These are phyloP conservation scores for Cyphomyrus plagiostoma DNA, from an alignment of 2,113 vertebrate species.

Conservation along the genomic window DNA sequence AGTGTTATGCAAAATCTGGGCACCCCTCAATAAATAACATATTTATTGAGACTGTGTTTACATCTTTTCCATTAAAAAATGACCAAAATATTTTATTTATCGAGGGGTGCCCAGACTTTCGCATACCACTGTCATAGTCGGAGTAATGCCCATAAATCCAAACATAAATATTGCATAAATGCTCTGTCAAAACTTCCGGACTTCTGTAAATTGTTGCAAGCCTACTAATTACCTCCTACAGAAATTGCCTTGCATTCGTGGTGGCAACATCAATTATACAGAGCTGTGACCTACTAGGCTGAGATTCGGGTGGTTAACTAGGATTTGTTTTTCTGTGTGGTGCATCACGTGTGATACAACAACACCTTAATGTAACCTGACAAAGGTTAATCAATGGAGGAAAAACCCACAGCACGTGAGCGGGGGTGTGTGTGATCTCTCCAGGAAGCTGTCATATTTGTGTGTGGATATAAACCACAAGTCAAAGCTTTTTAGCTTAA, in stretches of 20 bases:
- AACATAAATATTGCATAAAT: not conserved
- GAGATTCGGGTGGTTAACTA: not conserved
- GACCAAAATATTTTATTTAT: too few relatives aligned
- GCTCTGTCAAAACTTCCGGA: not conserved
- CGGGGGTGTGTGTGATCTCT: not conserved
- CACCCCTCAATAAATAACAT: too few relatives aligned
- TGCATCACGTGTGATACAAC: not conserved
- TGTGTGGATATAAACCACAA: not conserved
- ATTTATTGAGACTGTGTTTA: too few relatives aligned
- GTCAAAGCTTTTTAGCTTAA: not conserved
- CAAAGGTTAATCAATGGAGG: not conserved
- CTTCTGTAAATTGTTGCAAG: not conserved
- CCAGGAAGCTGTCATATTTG: not conserved
- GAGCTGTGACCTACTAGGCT: not conserved
- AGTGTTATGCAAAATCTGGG: too few relatives aligned
- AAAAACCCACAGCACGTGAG: not conserved
- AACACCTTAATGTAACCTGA: not conserved
- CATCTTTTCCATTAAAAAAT: too few relatives aligned
- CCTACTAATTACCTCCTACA: too few relatives aligned
- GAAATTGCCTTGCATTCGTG: not conserved
- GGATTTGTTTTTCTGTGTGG: not conserved
- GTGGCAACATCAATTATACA: not conserved
- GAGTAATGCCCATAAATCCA: not conserved
- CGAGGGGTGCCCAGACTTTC: too few relatives aligned
- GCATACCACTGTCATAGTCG: too few relatives aligned